Evolutionary conservation across 2,113 vertebrate species (phyloP), one percentile per base, ranked within the genome.

Genomic region (Pelobates fuscus): DNA sequence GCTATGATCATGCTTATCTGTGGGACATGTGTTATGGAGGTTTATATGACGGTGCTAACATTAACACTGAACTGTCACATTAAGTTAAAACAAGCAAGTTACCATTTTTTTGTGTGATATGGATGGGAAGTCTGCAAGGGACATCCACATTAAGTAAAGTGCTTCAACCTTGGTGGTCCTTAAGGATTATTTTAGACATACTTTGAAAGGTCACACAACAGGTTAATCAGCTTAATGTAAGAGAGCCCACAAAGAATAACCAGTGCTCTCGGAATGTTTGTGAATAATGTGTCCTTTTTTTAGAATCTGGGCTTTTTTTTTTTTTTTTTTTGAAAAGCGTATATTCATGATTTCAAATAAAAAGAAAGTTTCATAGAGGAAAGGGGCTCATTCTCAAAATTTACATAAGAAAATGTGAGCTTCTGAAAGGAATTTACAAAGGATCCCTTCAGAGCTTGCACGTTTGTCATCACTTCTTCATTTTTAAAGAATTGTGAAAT

Each of bases 91-190:
- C 2, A 8, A 88, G 65, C 18, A 57, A 78, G 69, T 78, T 81
- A 80, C 64, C 77, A 72, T 85, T 83, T 71, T 27, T 60, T 85
- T n/a, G n/a, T n/a, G 76, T 59, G 83, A 76, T 81, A 77, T 55
- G 70, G 80, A 86, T 59, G 78, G 69, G 81, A 89, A 86, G 74
- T 52, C 84, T 83, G 71, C 41, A 77, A 80, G 80, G 80, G 72
- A 76, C 62, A 78, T 86, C 87, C 82, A 84, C 85, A 86, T 81
- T 84, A 85, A 84, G 77, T 83, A 80, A 79, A 77, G 27, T 77
- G 41, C 81, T 84, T 84, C 86, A 83, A 86, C 81, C 80, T 77
- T 73, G 84, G 85, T 86, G 83, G 84, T 87, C 81, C 78, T 79
- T 61, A 59, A 78, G 76, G 81, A 80, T 84, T 85, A 71, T 84